phyloP scores from a whole-genome alignment of 2,113 vertebrate species.

The Chrysemys picta region DNA sequence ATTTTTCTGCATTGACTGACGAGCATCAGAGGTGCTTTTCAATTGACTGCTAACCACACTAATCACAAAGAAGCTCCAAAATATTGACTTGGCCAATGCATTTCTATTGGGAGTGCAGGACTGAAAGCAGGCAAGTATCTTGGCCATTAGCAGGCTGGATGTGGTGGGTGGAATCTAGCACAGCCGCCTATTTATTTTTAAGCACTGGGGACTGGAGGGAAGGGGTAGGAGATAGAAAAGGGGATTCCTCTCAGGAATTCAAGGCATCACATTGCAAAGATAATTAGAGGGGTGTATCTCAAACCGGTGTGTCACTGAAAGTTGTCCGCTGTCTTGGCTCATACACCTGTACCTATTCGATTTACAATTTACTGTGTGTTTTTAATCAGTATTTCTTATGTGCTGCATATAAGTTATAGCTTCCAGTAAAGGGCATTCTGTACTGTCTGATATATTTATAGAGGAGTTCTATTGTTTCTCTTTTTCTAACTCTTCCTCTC shows the following conservation, averaged over 20 bases:
- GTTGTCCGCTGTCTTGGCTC: neutral
- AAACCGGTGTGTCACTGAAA: neutral
- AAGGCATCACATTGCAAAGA: neutral
- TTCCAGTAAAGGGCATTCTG: conserved; percentile 8
- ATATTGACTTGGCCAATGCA: neutral
- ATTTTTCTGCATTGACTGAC: neutral
- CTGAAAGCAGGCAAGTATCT: fast-evolving
- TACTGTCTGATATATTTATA: neutral
- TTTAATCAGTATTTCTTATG: neutral
- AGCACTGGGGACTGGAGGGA: neutral
- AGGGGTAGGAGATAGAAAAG: neutral
- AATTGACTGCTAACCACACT: neutral
- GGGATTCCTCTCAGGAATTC: neutral
- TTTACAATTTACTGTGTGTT: conserved; percentile 27
- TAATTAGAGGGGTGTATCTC: neutral
- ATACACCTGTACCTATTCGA: neutral
- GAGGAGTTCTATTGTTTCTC: neutral
- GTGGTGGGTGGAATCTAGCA: neutral
- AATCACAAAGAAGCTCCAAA: neutral
- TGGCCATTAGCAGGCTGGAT: neutral
- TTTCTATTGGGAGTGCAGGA: neutral
- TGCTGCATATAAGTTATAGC: conserved; percentile 3
- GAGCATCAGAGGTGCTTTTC: neutral
- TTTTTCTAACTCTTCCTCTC: conserved; percentile 11
- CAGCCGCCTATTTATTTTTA: neutral